A percentile compares a stretch with the other conserved stretches of the same genome.
These are phyloP conservation scores for Propithecus deckenii DNA, from an alignment of 2,797 vertebrate species.

Conservation along the genomic window DNA sequence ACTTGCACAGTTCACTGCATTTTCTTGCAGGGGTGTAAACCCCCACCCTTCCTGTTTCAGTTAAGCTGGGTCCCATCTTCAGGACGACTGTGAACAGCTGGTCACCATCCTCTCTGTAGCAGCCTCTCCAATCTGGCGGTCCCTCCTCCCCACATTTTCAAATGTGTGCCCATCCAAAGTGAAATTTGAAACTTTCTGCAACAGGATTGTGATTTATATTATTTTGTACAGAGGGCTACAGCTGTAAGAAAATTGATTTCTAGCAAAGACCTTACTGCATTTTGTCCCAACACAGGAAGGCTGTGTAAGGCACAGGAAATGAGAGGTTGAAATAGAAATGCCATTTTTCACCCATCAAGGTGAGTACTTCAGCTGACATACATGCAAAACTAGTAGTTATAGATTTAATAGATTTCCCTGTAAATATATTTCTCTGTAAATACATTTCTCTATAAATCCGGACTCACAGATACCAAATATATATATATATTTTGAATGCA, in stretches of 20 bases:
- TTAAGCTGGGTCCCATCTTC: not conserved
- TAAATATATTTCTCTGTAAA: constrained; percentile 80
- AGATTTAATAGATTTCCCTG: constrained; percentile 81
- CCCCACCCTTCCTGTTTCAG: not conserved
- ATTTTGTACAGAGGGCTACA: constrained; percentile 58
- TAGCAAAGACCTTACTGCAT: not conserved
- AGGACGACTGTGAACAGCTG: not conserved
- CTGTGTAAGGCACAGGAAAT: not conserved
- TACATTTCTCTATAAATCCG: constrained; percentile 82
- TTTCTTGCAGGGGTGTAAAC: not conserved
- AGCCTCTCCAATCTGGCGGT: not conserved
- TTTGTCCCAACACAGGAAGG: constrained; percentile 55
- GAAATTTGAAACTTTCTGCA: constrained; percentile 64
- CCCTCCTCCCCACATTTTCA: not conserved
- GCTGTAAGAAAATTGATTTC: constrained; percentile 71
- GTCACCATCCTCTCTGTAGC: not conserved
- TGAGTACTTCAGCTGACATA: constrained; percentile 78
- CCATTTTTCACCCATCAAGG: constrained; percentile 78
- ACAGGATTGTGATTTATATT: not conserved
- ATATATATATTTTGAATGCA: constrained; percentile 61
- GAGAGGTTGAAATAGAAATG: constrained; percentile 72
- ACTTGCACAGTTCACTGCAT: not conserved
- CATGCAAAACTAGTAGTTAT: constrained; percentile 77
- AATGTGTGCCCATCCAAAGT: constrained; percentile 22
- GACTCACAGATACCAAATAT: constrained; percentile 65